Base-by-base conservation (phyloP, 2,888 invertebrate genomes). In the Drosophila nigritarsus region DNA sequence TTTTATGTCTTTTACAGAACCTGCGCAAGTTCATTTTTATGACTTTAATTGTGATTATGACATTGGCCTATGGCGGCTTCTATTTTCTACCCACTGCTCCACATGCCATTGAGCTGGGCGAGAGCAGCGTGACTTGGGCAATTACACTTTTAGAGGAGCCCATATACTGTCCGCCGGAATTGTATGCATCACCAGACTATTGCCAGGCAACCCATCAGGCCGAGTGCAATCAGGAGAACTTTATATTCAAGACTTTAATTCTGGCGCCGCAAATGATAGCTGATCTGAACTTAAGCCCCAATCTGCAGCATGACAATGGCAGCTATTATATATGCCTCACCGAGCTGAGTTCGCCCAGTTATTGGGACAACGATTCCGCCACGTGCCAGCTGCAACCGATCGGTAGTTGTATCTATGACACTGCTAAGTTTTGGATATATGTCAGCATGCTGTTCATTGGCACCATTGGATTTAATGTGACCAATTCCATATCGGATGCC, bases 401-500 rank as follows among this genome's bases (percentile, higher is more conserved):
- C 34, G 9, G 66, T 27, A 67, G 76, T 77, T 92, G 92, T 36
- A 92, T 96, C 24, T 96, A 96, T 82, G 93, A 93, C 69, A 95
- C 95, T 0, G 84, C 93, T 0, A 94, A 95, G 0, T 97, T 97
- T 91, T 97, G 96, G 97, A 93, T 94, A 3, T 97, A 96, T 81
- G 95, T 97, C 0, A 77, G 95, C 1, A 92, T 97, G 29, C 95
- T 96, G 94, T 95, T 96, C 50, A 76, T 96, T 2, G 97, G 97
- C 34, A 96, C 95, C 3, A 96, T 97, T 67, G 96, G 96, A 4
- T 97, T 96, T 90, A 97, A 97, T 91, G 97, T 98, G 0, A 95
- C 96, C 38, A 97, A 98, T 87, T 97, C 96, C 54, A 96, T 98
- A 45, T 96, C 97, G 45, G 98, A 98, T 92, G 97, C 98, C 1